Evolutionary conservation across 2,113 vertebrate species (phyloP), one percentile per base, ranked within the genome.

Genomic region (Malaclemys terrapin): DNA sequence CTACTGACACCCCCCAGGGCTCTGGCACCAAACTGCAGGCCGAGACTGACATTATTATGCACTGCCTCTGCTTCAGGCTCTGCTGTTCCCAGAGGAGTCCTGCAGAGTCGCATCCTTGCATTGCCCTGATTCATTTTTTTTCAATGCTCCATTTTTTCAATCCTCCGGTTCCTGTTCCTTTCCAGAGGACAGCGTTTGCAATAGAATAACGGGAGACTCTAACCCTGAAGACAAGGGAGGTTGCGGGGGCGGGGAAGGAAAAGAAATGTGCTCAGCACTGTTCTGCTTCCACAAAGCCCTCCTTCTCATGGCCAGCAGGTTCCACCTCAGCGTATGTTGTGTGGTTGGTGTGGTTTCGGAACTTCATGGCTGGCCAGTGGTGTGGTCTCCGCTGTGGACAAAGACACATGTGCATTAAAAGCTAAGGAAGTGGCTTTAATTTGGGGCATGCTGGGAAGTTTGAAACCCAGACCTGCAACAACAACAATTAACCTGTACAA

Each of bases 331-430:
- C 98, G 92, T 99, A 99, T 1, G 98, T 98, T 16, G 98, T 97
- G 8, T 97, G 99, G 91, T 95, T 98, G 92, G 98, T 96, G 94
- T 98, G 99, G 94, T 98, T 99, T 9, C 98, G 98, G 97, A 99
- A 99, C 94, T 99, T 99, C 99, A 99, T 99, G 87, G 99, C 98
- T 1, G 99, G 99, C 99, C 99, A 99, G 93, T 97, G 99, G 90
- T 98, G 99, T 20, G 99, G 98, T 96, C 99, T 98, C 90, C 98
- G 98, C 99, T 99, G 96, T 0, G 62, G 92, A 88, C 8, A 50
- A 17, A 83, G 56, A 65, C 20, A 88, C 13, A 87, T 80, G 93
- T 3, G 35, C 1, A 0, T 84, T 47, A 95, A 83, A 31, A 20
- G 69, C 45, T 4, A 1, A 0, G 76, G 8, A 4, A 8, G 14